phyloP scores from a whole-genome alignment of 1,140 invertebrate species.

The Zaprionus gabonicus region DNA sequence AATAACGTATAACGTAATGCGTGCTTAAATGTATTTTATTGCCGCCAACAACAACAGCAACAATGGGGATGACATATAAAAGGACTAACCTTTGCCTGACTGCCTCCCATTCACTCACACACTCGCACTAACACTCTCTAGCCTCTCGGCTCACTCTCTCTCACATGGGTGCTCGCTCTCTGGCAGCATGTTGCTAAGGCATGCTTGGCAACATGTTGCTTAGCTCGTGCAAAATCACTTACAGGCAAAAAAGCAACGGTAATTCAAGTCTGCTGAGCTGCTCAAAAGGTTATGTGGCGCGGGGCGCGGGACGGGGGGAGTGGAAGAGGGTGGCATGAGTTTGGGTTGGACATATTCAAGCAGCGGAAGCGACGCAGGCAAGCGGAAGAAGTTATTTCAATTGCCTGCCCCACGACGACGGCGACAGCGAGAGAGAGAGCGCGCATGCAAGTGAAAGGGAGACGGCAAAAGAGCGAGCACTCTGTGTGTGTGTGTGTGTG shows the following conservation, averaged over 20 bases:
- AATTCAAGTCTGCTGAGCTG: constrained; percentile 64
- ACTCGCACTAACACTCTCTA: not conserved
- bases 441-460: not conserved
- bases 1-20: constrained; percentile 76
- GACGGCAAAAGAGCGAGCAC: constrained; percentile 1
- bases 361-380: constrained; percentile 78
- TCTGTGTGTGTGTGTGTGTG: not conserved
- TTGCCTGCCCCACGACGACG: constrained; percentile 62
- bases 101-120: not conserved
- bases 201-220: constrained; percentile 62
- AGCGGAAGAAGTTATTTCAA: constrained; percentile 82
- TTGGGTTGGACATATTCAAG: constrained; percentile 75
- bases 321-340: constrained; percentile 43
- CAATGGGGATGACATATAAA: constrained; percentile 52
- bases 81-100: constrained; percentile 45
- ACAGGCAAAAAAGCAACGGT: constrained; percentile 64
- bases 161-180: constrained; percentile 21
- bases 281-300: constrained; percentile 48
- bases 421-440: constrained; percentile 22
- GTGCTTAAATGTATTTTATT: constrained; percentile 82
- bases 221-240: constrained; percentile 68
- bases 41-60: constrained; percentile 53
- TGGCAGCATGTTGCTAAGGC: constrained; percentile 51
- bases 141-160: too few relatives aligned
- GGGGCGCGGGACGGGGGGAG: constrained; percentile 6